Evolutionary conservation across 2,888 invertebrate species (phyloP), one percentile per base, ranked within the genome.

Genomic region (Subacronicta megacephala): DNA sequence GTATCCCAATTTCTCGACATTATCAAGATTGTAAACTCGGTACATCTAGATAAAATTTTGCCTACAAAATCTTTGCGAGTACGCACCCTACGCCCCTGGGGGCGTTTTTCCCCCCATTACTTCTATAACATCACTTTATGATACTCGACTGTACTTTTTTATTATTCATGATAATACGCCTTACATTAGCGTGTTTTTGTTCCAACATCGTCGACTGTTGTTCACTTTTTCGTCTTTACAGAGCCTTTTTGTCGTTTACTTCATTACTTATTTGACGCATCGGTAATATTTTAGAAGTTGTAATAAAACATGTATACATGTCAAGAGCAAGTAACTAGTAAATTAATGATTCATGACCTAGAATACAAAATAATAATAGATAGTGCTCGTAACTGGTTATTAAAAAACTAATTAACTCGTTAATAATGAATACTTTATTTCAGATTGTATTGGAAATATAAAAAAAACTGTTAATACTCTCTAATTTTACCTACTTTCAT

Each of bases 141-240:
- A 90, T 92, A 87, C 87, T 85, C 83, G 78, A 83, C 86, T 83
- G 88, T 86, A 79, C 83, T 86, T 88, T 89, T 92, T 87, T 92
- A 92, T 92, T 92, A 91, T 91, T 91, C 89, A 92, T 89, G 87
- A 83, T 91, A 90, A 92, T 92, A 88, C 85, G 77, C 80, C 81
- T 70, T 87, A 89, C 90, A 91, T 91, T 90, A 91, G 87, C 85
- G 80, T 87, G 80, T 84, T 87, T 81, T 86, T 82, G 82, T 82
- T 82, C 75, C 72, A 65, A 77, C 82, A 81, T 81, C 83, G 80
- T 83, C 84, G 81, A 72, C 43, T 73, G 75, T 66, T 66, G 65
- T 75, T 77, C 73, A 65, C 51, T 80, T 80, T 83, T 75, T 63
- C 58, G 66, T 78, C 37, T 49, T 54, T 65, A 70, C 75, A 66